Conservation (phyloP, 2,797 vertebrate species). For the Helicolenus hilgendorfi region DNA sequence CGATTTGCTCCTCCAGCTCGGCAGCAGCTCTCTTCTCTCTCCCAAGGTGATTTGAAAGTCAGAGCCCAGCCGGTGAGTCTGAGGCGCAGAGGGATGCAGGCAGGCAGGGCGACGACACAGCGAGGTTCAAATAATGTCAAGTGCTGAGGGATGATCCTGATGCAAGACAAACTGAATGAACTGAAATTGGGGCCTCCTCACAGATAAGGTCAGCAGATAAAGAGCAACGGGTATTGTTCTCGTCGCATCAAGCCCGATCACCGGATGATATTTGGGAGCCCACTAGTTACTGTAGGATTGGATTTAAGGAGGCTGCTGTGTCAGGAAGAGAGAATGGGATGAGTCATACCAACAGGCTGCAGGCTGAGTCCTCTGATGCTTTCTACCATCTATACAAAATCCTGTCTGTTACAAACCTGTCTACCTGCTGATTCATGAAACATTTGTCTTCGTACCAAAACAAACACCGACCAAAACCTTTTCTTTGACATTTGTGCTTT, state of each 20-base stretch:
- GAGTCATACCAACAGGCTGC: conserved; percentile 68
- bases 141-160: conserved; percentile 68
- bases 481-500: neutral
- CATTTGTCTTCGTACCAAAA: neutral
- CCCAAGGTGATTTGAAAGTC: conserved; percentile 84
- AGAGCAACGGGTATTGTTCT: conserved; percentile 59
- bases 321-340: conserved; percentile 51
- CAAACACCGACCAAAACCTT: neutral
- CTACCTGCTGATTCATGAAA: conserved; percentile 22
- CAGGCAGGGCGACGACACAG: conserved; percentile 43
- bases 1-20: neutral
- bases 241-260: conserved; percentile 10
- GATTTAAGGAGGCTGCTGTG: conserved; percentile 63
- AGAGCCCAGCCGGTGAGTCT: conserved; percentile 66
- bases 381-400: conserved; percentile 17
- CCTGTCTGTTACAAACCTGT: neutral
- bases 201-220: conserved; percentile 74
- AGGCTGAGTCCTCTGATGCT: conserved; percentile 43
- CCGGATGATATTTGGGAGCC: conserved; percentile 62
- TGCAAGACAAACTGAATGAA: conserved; percentile 56
- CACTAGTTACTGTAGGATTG: conserved; percentile 46
- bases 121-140: conserved; percentile 77
- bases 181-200: conserved; percentile 48
- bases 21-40: conserved; percentile 4
- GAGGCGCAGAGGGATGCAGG: conserved; percentile 58